Base-by-base conservation (phyloP, 2,888 invertebrate genomes). In the Vanessa cardui region DNA sequence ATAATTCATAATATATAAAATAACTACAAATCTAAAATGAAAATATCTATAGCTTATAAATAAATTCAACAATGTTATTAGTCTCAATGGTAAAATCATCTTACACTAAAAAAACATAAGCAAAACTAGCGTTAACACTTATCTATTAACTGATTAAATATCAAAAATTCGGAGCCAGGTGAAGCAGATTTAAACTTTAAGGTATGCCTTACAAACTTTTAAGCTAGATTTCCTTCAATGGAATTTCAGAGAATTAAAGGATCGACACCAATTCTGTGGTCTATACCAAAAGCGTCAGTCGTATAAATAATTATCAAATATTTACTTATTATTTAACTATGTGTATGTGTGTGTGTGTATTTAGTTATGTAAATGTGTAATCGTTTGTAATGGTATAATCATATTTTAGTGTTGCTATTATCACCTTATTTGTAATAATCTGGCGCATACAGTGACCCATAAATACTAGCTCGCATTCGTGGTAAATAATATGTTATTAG, bases 211-310 rank as follows among this genome's bases (percentile, higher is more conserved):
- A 78, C 80, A 83, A 84, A 80, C 80, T 83, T 85, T 84, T 86
- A 83, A 83, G 86, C 84, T 85, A 83, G 84, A 87, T 88, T 88
- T 85, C 79, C 81, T 87, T 83, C 79, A 83, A 80, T 76, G 81
- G 78, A 83, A 80, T 77, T 77, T 77, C 75, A 73, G 73, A 75
- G 71, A 78, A 83, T 83, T 77, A 80, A 82, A 82, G 79, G 83
- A 84, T 85, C 81, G 78, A 80, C 80, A 76, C 72, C 66, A 64
- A 71, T 67, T 50, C 33, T 62, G 66, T 75, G 79, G 77, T 72
- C 26, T 62, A 79, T 79, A 70, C 59, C n/a, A 74, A 49, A 72
- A 76, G 72, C 66, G 31, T 20, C 20, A 60, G 71, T 71, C 58
- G 1, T 16, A 52, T 20, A 12, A 49, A 18, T 9, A n/a, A 7